Conservation (phyloP, 2,113 vertebrate genomes). For the Chaetorhynchus papuensis region DNA sequence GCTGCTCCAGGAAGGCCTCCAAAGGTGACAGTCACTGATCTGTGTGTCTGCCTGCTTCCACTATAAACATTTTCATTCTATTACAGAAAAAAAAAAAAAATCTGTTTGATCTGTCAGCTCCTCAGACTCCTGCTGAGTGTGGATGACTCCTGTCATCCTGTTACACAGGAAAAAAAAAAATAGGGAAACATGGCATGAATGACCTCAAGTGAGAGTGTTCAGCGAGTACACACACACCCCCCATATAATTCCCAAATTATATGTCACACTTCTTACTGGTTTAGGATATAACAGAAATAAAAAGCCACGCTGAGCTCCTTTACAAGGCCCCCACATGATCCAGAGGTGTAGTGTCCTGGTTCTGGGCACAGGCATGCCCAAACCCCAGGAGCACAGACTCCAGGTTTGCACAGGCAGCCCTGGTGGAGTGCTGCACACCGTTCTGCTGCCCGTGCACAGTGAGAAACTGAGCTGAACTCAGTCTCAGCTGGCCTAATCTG, state of each 20-base stretch:
- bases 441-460: fast-evolving
- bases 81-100: background rate
- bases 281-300: background rate
- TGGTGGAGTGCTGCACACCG: fast-evolving
- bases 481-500: background rate
- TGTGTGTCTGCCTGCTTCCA: background rate
- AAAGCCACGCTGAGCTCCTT: background rate
- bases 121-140: background rate
- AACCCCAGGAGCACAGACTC: background rate
- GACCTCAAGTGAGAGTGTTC: background rate
- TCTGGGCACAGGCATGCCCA: background rate
- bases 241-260: background rate
- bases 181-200: background rate
- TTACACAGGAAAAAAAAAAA: background rate
- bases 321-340: background rate
- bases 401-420: background rate
- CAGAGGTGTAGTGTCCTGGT: fast-evolving
- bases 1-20: background rate
- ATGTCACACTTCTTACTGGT: background rate
- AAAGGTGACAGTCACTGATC: background rate
- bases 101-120: background rate
- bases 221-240: background rate
- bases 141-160: background rate
- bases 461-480: background rate
- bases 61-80: background rate